Base-by-base conservation (phyloP, 2,113 vertebrate genomes). In the Glareola pratincola region DNA sequence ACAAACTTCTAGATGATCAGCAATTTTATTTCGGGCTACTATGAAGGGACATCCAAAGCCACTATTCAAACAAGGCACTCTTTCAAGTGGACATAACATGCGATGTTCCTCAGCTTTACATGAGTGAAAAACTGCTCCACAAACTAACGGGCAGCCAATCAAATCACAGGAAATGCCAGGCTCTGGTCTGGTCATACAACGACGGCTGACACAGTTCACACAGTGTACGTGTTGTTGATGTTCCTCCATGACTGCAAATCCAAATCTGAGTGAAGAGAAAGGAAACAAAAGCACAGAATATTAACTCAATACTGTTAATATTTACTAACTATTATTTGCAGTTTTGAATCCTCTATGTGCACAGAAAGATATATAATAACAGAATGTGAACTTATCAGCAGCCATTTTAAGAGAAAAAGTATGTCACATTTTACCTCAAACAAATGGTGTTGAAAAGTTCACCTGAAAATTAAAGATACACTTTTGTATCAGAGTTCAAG, bases 41-140 rank as follows among this genome's bases (percentile, higher is more conserved):
- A 97, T 96, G 95, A 98, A 98, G 1, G 99, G 99, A 97, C 99
- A 99, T 79, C 99, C 99, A 84, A 99, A 99, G 94, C 98, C 98
- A 78, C 98, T 98, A 95, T 99, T 99, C 83, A 99, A 98, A 96
- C 99, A 99, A 82, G 99, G 98, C 78, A 99, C 98, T 96, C 99
- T 98, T 98, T 99, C 98, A 85, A 99, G 98, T 12, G 99, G 98
- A 97, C 99, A 99, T 83, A 99, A 94, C 85, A 99, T 98, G 50
- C 99, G 98, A 96, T 99, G 99, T 69, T 99, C 99, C 32, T 98
- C 97, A 74, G 90, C 98, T 98, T 99, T 99, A 97, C 99, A 99
- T 5, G 98, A 98, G 96, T 99, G 99, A 97, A 99, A 99, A 67
- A 99, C 98, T 41, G 99, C 99, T n/a, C 99, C 99, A 86, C 99